Percentiles rank a stretch among this genome's conserved stretches.
Conservation (phyloP, 2,888 invertebrate genomes). For the Agonopterix subpropinquella region DNA sequence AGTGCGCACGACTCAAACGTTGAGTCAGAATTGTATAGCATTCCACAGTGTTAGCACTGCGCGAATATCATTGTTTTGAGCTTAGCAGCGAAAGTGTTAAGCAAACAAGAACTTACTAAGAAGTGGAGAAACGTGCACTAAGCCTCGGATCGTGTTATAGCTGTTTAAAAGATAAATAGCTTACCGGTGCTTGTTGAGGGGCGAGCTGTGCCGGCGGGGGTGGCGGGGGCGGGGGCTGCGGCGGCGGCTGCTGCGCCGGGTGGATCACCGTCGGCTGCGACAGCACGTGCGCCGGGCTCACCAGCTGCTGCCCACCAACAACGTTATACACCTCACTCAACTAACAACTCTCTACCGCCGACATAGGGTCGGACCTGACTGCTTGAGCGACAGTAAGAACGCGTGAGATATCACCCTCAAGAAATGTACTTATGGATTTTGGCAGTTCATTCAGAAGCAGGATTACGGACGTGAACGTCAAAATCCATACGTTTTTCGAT, state of each 20-base stretch:
- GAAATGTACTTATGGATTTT: too few species aligned
- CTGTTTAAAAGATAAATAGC: neutral
- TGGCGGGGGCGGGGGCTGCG: conserved; percentile 61
- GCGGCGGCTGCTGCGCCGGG: conserved; percentile 66
- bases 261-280: conserved; percentile 68
- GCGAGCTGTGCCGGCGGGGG: conserved; percentile 38
- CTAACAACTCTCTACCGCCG: neutral
- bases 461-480: too few species aligned
- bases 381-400: neutral
- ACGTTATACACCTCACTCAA: neutral
- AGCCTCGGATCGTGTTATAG: neutral
- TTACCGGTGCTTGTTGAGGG: conserved; percentile 28
- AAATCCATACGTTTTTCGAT: too few species aligned
- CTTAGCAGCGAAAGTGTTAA: too few species aligned
- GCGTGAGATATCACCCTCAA: neutral
- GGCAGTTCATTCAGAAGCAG: too few species aligned
- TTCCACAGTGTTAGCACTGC: too few species aligned
- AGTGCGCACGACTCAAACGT: too few species aligned
- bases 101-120: too few species aligned
- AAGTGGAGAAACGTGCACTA: too few species aligned
- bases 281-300: conserved; percentile 61
- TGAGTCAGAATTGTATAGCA: too few species aligned
- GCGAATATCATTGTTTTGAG: too few species aligned
- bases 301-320: conserved; percentile 40
- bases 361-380: neutral